Percentiles rank a stretch among this genome's conserved stretches.
These are phyloP conservation scores for Alcedo atthis DNA, from an alignment of 2,797 vertebrate species.

Conservation along the genomic window DNA sequence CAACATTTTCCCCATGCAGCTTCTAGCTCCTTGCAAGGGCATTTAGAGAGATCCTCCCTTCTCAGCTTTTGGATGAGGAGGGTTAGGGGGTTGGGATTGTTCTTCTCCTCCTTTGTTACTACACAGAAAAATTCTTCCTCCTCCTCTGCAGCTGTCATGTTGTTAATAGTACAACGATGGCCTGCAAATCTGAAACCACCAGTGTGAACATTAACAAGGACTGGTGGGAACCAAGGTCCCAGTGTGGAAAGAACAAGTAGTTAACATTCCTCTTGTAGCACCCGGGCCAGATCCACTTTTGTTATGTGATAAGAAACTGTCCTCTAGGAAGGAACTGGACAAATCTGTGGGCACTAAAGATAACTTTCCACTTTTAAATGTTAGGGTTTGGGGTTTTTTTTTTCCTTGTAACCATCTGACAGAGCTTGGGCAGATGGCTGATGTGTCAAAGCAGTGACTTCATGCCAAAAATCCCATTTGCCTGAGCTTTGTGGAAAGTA, in stretches of 20 bases:
- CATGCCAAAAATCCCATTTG: background rate
- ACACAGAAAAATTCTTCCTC: background rate
- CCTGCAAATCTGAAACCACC: background rate
- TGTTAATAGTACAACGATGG: background rate
- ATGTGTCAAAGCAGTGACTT: background rate
- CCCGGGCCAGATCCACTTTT: background rate
- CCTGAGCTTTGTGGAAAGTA: background rate
- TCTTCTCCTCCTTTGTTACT: background rate
- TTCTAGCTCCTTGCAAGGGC: background rate
- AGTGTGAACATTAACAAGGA: background rate
- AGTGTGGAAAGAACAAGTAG: background rate
- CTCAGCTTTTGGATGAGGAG: background rate
- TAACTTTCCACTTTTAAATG: background rate
- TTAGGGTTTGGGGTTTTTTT: background rate
- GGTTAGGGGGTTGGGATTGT: background rate
- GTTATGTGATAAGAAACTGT: background rate
- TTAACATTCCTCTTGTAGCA: background rate
- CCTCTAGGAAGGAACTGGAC: background rate
- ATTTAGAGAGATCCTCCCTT: background rate
- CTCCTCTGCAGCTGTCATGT: background rate
- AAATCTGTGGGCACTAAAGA: background rate
- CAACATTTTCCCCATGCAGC: background rate
- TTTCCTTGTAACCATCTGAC: background rate
- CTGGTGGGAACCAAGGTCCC: background rate
- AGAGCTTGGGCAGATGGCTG: background rate